Evolutionary conservation across 2,888 invertebrate genomes (phyloP), one percentile per base, ranked within the genome.

Genomic region (Allophyes oxyacanthae): DNA sequence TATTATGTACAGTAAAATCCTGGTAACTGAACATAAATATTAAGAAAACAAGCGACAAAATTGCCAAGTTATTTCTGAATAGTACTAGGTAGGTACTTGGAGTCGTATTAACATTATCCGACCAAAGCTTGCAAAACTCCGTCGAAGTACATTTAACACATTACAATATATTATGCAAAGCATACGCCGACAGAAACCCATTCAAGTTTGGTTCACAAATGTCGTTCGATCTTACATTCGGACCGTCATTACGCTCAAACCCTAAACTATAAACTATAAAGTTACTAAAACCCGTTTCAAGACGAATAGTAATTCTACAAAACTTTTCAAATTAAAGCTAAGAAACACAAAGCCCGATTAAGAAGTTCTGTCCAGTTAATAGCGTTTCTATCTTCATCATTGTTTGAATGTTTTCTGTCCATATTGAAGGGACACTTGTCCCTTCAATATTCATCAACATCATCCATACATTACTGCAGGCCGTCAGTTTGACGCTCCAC

Each of bases 201-300:
- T 77, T 75, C 65, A 65, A 79, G 72, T 80, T 78, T 70, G 54
- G 61, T 62, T 72, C 73, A 72, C 75, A 69, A 78, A 78, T 71
- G 74, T 66, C 72, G 58, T 71, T 74, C 68, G 68, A 73, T 72
- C 62, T 60, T 70, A 72, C 68, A 75, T 69, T 72, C 41, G 69
- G 48, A 75, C 75, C 74, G 72, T 77, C 76, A 79, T 79, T 78
- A 81, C 50, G 68, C 60, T 61, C 11, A 65, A 67, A 72, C 73
- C 74, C 63, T n/a, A n/a, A n/a, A 77, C 78, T 74, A 75, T 64
- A 66, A 77, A 80, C 63, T 71, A 64, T 60, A 76, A 79, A 79
- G 73, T 76, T 72, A 45, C 53, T 64, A 53, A 40, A 56, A 65
- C 56, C 61, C 66, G 63, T 74, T 76, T 43, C 43, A 60, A 59